Conservation (phyloP, 2,888 invertebrate genomes). For the Sphecodes monilicornis region DNA sequence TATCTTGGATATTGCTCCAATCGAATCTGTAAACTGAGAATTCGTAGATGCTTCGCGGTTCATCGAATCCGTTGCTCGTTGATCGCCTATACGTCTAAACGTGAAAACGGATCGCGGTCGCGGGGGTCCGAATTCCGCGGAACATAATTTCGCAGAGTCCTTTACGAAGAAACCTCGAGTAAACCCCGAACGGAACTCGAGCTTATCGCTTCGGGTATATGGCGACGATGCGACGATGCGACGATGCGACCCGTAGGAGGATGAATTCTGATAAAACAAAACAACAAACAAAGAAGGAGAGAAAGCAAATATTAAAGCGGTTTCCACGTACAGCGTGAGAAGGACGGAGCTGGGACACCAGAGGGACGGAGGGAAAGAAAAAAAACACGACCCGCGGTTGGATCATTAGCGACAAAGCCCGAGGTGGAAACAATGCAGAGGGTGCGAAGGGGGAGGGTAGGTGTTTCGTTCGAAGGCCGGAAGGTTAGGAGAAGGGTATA, state of each 20-base stretch:
- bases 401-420: constrained; percentile 67
- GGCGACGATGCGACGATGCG: constrained; percentile 3
- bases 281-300: constrained; percentile 56
- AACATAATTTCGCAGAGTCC: no score
- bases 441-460: constrained; percentile 11
- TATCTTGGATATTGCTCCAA: constrained; percentile 68
- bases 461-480: neutral
- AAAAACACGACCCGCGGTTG: constrained; percentile 30
- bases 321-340: constrained; percentile 14
- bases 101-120: neutral
- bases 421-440: constrained; percentile 65
- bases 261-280: constrained; percentile 49
- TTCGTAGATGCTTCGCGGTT: neutral
- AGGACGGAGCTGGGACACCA: neutral
- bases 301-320: constrained; percentile 70
- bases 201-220: neutral
- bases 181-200: neutral
- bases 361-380: neutral
- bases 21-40: constrained; percentile 57
- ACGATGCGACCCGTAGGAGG: neutral
- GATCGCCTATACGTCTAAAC: neutral
- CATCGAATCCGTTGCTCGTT: neutral
- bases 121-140: neutral
- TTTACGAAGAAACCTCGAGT: no score
- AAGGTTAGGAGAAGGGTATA: constrained; percentile 29